A percentile compares a stretch with the other conserved stretches of the same genome.
These are phyloP conservation scores for Crematogaster levior DNA, from an alignment of 2,888 invertebrate genomes.

Conservation along the genomic window DNA sequence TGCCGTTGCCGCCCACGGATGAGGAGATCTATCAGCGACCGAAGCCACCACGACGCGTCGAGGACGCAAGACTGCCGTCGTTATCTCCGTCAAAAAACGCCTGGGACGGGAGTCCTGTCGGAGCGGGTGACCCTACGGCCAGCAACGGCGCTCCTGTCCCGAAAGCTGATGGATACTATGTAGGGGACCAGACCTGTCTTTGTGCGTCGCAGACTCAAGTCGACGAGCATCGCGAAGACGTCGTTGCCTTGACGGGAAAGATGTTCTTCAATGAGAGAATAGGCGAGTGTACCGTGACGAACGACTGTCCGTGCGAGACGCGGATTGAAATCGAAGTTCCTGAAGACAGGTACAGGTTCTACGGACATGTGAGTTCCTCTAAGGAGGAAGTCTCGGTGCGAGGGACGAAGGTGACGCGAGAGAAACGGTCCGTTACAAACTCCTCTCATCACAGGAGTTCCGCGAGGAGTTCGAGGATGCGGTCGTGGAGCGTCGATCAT, in stretches of 20 bases:
- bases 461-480: conserved; percentile 9
- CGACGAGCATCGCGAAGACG: neutral
- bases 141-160: conserved; percentile 84
- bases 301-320: conserved; percentile 39
- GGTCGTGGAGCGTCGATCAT: conserved; percentile 23
- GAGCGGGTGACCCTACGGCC: conserved; percentile 84
- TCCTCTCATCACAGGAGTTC: conserved; percentile 9
- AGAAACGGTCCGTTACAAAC: neutral
- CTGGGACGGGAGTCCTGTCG: conserved; percentile 88
- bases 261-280: conserved; percentile 3
- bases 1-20: conserved; percentile 89
- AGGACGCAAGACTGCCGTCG: conserved; percentile 60
- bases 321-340: conserved; percentile 33
- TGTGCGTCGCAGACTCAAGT: conserved; percentile 22
- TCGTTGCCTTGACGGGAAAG: neutral
- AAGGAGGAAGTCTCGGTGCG: neutral
- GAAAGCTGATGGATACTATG: conserved; percentile 62
- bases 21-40: conserved; percentile 89
- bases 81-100: conserved; percentile 88
- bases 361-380: neutral
- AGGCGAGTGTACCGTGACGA: neutral
- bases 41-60: conserved; percentile 86
- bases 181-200: conserved; percentile 73
- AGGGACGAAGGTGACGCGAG: neutral
- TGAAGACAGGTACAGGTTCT: conserved; percentile 17